Base-by-base conservation (phyloP, 2,113 vertebrate species). In the Tricholaema leucomelas region DNA sequence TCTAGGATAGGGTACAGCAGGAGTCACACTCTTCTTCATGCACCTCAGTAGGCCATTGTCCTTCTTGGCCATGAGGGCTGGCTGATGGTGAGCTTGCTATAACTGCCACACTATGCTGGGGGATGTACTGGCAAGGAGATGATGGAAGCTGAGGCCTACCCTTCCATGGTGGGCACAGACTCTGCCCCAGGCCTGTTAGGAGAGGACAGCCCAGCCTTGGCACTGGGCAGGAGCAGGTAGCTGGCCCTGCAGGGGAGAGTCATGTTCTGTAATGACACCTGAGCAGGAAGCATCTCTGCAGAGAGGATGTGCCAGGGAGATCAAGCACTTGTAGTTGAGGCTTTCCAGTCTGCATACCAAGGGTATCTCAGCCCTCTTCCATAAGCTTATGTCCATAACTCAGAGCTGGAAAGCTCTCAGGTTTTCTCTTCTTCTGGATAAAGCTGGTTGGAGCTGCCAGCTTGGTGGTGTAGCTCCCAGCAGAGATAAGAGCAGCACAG, bases 341-440 rank as follows among this genome's bases (percentile, higher is more conserved):
- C 61, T 95, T 92, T 88, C 74, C 74, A 60, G 19, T 82, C 65
- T 63, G 5, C 77, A 30, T 60, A 52, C 80, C 64, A 87, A 93
- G 42, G 63, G 44, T 48, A 65, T 78, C 82, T 60, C 87, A 74
- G 71, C 42, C 24, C 72, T 70, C 64, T 90, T 91, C 79, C 88
- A 91, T 59, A 64, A 71, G 7, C 42, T 69, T 16, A 14, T 27
- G 46, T 61, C 56, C 6, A 2, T 66, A 82, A 70, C 33, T 82
- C 67, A 88, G 82, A 70, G 52, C 44, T 90, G 55, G 59, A 85
- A 87, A 90, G 38, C 30, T 35, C 71, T 76, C 21, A 59, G 61
- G 36, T 75, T 78, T 67, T 64, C 46, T 59, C n/a, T 90, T 63
- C 46, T 75, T 69, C 79, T 76, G 35, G 7, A 35, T 65, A 13